phyloP scores from a whole-genome alignment of 2,888 invertebrate species.

The Cremastobaeus sp. region DNA sequence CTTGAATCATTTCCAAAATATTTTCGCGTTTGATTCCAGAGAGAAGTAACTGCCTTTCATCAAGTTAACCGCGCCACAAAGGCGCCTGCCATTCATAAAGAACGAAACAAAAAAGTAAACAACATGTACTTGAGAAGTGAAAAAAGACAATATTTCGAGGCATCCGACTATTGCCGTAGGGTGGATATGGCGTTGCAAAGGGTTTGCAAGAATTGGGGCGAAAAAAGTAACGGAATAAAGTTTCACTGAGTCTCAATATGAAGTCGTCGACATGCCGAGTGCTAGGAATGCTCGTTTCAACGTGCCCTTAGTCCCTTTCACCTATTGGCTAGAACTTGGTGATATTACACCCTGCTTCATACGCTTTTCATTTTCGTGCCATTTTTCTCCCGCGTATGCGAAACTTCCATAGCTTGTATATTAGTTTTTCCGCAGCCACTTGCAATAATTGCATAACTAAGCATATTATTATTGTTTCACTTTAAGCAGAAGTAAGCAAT shows the following conservation, averaged over 20 bases:
- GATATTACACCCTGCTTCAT: slow-evolving; percentile 6
- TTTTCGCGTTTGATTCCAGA: not conserved
- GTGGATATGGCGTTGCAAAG: slow-evolving; percentile 39
- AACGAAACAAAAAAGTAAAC: slow-evolving; percentile 18
- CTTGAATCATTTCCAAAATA: not conserved
- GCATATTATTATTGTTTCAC: too few species aligned
- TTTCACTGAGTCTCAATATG: slow-evolving; percentile 42
- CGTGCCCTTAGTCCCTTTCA: slow-evolving; percentile 29
- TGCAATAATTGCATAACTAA: too few species aligned
- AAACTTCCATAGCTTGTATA: too few species aligned
- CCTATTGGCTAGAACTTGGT: slow-evolving; percentile 13
- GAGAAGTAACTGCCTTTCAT: slow-evolving; percentile 21
- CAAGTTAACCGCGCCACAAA: slow-evolving; percentile 19
- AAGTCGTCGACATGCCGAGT: slow-evolving; percentile 52
- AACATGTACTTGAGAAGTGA: slow-evolving; percentile 21
- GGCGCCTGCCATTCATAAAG: slow-evolving; percentile 28
- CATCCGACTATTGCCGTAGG: slow-evolving; percentile 28
- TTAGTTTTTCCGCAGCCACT: too few species aligned
- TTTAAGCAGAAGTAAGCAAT: too few species aligned
- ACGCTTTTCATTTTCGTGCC: slow-evolving; percentile 3
- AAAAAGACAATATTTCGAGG: slow-evolving; percentile 44
- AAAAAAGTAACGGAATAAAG: slow-evolving; percentile 52
- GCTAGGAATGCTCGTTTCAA: slow-evolving; percentile 46
- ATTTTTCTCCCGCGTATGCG: too few species aligned
- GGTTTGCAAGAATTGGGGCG: slow-evolving; percentile 48